Percentiles rank a stretch among this genome's conserved stretches.
phyloP scores from a whole-genome alignment of 1,140 invertebrate genomes.

The Latrodectus geometricus region DNA sequence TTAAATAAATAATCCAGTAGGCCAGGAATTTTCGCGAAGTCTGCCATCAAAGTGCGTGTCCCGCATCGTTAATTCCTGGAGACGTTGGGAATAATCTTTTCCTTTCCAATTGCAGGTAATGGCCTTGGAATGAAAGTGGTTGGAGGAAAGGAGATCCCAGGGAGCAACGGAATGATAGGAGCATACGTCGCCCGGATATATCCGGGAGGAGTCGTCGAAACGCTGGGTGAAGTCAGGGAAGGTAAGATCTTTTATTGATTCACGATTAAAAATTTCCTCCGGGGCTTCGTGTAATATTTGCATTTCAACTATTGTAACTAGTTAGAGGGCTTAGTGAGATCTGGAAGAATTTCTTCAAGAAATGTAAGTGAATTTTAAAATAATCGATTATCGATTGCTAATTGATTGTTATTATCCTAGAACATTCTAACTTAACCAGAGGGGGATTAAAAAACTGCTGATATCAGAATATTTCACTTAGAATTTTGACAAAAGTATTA shows the following conservation, averaged over 20 bases:
- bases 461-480: no score
- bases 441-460: no score
- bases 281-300: no score
- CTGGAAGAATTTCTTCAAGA: no score
- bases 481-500: no score
- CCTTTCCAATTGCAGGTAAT: conserved; percentile 65
- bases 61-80: background rate
- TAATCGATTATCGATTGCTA: no score
- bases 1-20: background rate
- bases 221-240: conserved; percentile 75
- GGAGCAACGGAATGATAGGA: conserved; percentile 72
- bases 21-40: background rate
- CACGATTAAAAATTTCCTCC: background rate
- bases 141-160: conserved; percentile 74
- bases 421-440: no score
- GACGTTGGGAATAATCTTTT: background rate
- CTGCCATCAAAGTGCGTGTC: background rate
- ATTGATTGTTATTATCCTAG: no score
- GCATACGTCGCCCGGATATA: conserved; percentile 76
- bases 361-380: no score
- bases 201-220: conserved; percentile 73
- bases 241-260: conserved; percentile 67
- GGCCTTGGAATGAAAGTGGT: conserved; percentile 76
- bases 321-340: no score
- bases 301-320: no score